Evolutionary conservation across 2,113 vertebrate species (phyloP), one percentile per base, ranked within the genome.

Genomic region (Tiliqua scincoides): DNA sequence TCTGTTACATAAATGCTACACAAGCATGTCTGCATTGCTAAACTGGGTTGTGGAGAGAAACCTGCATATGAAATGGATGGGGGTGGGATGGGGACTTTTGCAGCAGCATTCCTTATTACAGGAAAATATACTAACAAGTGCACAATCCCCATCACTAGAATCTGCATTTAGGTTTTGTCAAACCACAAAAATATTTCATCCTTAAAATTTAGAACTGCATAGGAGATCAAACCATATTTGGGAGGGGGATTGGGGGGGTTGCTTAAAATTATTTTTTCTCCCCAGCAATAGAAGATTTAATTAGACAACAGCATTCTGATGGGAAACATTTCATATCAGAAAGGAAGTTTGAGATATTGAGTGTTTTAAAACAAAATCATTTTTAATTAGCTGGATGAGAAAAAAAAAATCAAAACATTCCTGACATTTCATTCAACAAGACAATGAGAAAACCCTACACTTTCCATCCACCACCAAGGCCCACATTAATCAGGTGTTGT

Each of bases 1-100:
- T 95, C 96, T 96, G 95, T 96, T 96, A 96, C 95, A 96, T 95
- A 94, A 95, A 95, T 93, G 92, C 92, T 93, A 94, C 93, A 95
- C 94, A 95, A 95, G 93, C 93, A 90, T 93, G 93, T 94, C 95
- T 94, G 91, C 57, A 0, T 90, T 91, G 91, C 92, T 89, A 95
- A 95, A 91, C 88, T 93, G 89, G 77, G 91, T 93, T 91, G 80
- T 77, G 84, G 92, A 92, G 92, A 71, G 48, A 91, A 91, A 92
- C 94, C 87, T 75, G 82, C 90, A 89, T 91, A 89, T 89, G 91
- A 94, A 86, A 88, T 82, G 90, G 7, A 0, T 61, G 71, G 54
- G 35, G 72, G 4, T 78, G 89, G 74, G 90, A 85, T 91, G 72
- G 82, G 83, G 88, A 54, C 91, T 95, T 92, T 94, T 90, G 82